Base-by-base conservation (phyloP, 2,888 invertebrate species). In the Latrodectus hesperus region DNA sequence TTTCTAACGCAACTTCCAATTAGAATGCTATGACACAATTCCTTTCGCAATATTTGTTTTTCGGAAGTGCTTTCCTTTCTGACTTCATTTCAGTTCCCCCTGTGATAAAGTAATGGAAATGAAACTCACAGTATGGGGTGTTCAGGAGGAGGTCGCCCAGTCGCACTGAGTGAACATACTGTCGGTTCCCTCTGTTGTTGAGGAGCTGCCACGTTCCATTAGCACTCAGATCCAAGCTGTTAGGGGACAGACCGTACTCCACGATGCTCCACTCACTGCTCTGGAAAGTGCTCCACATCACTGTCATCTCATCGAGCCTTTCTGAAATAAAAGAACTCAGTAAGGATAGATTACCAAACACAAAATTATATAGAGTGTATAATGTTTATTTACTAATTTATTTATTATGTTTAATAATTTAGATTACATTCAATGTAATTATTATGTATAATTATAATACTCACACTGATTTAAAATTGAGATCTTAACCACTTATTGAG, bases 271-370 rank as follows among this genome's bases (percentile, higher is more conserved):
- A 26, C 0, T 67, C 65, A 14, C 88, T 75, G 9, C 55, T 52
- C 9, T 78, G 65, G 78, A 74, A 79, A 16, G 89, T 89, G 77
- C 84, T 88, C 89, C 89, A 89, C 88, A 88, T 85, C 22, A 89
- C 84, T 9, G 83, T 83, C 84, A 89, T 88, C 67, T 88, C 84
- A 64, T 82, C 68, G 14, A 79, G 26, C 10, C 82, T 75, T 49
- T 89, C 88, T 88, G 73, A n/a, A 81, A 26, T 17, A 52, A 71
- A 22, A 81, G 38, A 6, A 71, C 6, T 38, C 10, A 22, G 0
- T n/a, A 55, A 53, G 9, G 0, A 71, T n/a, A 14, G 12, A 52
- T 38, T n/a, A 8, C 8, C 14, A 1, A 26, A 49, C 4, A 8
- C 38, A 49, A 16, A 5, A 16, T 14, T 8, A 12, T 26, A 38